Evolutionary conservation across 1,140 invertebrate genomes (phyloP), one percentile per base, ranked within the genome.

Genomic region (Spodoptera frugiperda): DNA sequence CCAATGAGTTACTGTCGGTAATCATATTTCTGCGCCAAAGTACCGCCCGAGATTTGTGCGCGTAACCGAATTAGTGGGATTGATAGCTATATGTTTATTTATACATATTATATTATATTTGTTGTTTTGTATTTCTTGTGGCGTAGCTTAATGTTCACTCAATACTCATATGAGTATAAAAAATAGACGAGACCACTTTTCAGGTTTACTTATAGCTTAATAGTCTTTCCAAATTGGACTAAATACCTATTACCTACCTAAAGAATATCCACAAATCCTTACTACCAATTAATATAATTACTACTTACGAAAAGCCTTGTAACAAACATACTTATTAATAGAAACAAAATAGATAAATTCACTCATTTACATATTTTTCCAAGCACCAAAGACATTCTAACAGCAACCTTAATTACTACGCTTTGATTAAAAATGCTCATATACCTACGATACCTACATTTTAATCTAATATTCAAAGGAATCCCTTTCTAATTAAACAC

Each of bases 11-110:
- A 67, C 63, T 14, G 12, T 17, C 6, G 12, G 19, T 17, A 49
- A 48, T 67, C 25, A 61, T 49, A 49, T 67, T 25, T 67, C 39
- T n/a, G 14, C 19, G 44, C 19, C 19, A 25, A 48, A 67, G 63
- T 48, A 48, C 63, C 44, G 17, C 19, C 19, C 63, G 33, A 67
- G 44, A 67, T 67, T 67, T 67, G 63, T 49, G 44, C 48, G 14
- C 44, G 10, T n/a, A 67, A 67, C 44, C 19, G 63, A 67, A 67
- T 67, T 67, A 67, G 44, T 46, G 49, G 63, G 44, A 67, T 49
- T 67, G 63, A 67, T 67, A 17, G 63, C 44, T 49, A 67, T 44
- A 25, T 49, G 39, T 39, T 4, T 39, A 39, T 39, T 6, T 39
- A 39, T 39, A 39, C 6, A 39, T 39, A 10, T 39, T 39, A 39